Evolutionary conservation across 2,888 invertebrate genomes (phyloP).

Genomic region (Acronicta aceris): DNA sequence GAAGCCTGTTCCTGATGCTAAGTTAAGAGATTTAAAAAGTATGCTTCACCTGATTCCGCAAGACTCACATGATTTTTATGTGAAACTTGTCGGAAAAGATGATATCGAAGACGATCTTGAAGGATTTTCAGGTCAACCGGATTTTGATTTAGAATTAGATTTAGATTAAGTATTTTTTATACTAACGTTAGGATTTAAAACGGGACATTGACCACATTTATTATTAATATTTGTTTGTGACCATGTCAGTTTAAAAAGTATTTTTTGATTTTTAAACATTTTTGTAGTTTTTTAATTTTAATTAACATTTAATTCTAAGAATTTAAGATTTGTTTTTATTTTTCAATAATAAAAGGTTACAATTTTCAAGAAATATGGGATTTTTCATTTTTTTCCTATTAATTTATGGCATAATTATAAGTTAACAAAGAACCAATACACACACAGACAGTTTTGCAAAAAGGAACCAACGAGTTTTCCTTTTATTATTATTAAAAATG

Average conservation of each 20-base stretch:
- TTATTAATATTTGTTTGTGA: slow-evolving; percentile 2
- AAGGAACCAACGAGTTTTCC: slow-evolving; percentile 26
- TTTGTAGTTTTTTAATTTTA: slow-evolving; percentile 10
- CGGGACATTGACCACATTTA: no score
- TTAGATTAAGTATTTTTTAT: not conserved
- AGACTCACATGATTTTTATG: slow-evolving; percentile 33
- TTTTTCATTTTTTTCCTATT: no score
- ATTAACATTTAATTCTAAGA: slow-evolving; percentile 7
- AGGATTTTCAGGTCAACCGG: slow-evolving; percentile 31
- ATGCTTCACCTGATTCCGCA: slow-evolving; percentile 39
- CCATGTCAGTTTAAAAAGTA: slow-evolving; percentile 1
- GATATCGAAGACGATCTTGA: slow-evolving; percentile 32
- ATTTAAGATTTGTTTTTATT: slow-evolving; percentile 14
- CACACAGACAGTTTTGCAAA: slow-evolving; percentile 28
- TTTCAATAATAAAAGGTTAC: slow-evolving; percentile 13
- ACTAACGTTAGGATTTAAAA: slow-evolving; percentile 3
- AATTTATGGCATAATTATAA: slow-evolving; percentile 15
- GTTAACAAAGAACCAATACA: slow-evolving; percentile 17
- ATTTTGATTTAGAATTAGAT: slow-evolving; percentile 16
- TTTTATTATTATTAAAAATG: slow-evolving; percentile 19
- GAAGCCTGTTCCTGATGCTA: slow-evolving; percentile 39
- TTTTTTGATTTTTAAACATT: slow-evolving; percentile 10
- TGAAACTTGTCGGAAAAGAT: no score
- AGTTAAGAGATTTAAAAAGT: slow-evolving; percentile 37
- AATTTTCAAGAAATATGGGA: no score